Evolutionary conservation across 2,113 vertebrate species (phyloP).

Genomic region (Terrapene triunguis): DNA sequence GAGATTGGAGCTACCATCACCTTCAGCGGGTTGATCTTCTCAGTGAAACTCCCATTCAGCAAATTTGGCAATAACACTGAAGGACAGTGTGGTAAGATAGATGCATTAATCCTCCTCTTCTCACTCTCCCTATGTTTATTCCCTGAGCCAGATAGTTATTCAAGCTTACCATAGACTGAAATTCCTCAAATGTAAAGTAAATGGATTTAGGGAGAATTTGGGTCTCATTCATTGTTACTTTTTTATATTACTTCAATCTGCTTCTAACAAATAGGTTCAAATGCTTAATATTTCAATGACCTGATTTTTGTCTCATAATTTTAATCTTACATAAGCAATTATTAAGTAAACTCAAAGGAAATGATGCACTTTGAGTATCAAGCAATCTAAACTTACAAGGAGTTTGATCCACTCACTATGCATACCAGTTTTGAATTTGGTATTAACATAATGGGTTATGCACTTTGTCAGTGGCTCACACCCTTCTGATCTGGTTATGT

Average conservation of each 20-base stretch:
- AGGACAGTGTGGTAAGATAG: slow-evolving; percentile 91
- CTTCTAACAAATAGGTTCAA: not conserved
- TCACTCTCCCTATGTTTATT: not conserved
- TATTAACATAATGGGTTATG: not conserved
- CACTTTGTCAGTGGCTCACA: not conserved
- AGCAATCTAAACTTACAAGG: not conserved
- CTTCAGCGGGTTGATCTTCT: slow-evolving; percentile 85
- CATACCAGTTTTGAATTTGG: rapidly evolving
- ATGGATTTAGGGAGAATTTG: not conserved
- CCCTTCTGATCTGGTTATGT: not conserved
- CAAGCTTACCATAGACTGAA: not conserved
- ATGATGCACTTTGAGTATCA: not conserved
- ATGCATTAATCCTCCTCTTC: not conserved
- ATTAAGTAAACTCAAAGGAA: not conserved
- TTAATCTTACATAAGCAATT: not conserved
- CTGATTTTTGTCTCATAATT: not conserved
- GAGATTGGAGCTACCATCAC: slow-evolving; percentile 78
- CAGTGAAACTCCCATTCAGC: slow-evolving; percentile 82
- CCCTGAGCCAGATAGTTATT: not conserved
- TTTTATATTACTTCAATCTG: not conserved
- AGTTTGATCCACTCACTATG: not conserved
- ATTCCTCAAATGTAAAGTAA: not conserved
- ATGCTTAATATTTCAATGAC: not conserved
- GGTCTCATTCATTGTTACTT: not conserved
- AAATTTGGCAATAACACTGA: slow-evolving; percentile 89